Evolutionary conservation across 2,797 vertebrate genomes (phyloP), one percentile per base, ranked within the genome.

Genomic region (Gadopsis bispinosus): DNA sequence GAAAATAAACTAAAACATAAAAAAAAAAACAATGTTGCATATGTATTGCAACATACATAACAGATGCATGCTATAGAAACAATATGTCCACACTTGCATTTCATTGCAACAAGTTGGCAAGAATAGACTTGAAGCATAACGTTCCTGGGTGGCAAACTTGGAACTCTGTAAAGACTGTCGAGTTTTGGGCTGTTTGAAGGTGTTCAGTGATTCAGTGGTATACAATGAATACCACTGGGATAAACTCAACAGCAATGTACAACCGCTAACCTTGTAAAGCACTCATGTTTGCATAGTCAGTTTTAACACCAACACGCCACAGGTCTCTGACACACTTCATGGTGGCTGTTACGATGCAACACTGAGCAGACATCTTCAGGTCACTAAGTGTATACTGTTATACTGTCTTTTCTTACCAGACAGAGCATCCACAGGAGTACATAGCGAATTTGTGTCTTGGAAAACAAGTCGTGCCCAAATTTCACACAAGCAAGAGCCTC

Each of bases 401-500:
- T 5, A 60, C 53, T 37, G 7, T 94, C 93, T 96, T 64, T 59
- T 94, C 97, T 97, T 95, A 99, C 98, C 96, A 99, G 93, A 75
- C 97, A 98, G 56, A 99, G 93, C 82, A 99, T 95, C 98, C 98
- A 99, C 72, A 98, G 91, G 33, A 99, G 85, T 53, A 99, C 97
- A 67, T 95, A 97, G 11, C 95, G 89, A 89, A 96, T 94, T 72
- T 99, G 96, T 59, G 98, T 98, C 92, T 99, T 98, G 78, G 97
- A 98, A 94, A 99, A 99, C 71, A 99, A 95, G 69, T 99, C 98
- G 45, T 97, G 96, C 75, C 97, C 97, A 87, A 98, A 99, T 91
- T 99, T 99, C 81, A 99, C 95, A 94, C 98, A 99, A 43, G 94
- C 95, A 56, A 98, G 95, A 35, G 97, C 98, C 94, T 99, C 98